Conservation (phyloP, 2,113 vertebrate species). For the Coryphaenoides rupestris region DNA sequence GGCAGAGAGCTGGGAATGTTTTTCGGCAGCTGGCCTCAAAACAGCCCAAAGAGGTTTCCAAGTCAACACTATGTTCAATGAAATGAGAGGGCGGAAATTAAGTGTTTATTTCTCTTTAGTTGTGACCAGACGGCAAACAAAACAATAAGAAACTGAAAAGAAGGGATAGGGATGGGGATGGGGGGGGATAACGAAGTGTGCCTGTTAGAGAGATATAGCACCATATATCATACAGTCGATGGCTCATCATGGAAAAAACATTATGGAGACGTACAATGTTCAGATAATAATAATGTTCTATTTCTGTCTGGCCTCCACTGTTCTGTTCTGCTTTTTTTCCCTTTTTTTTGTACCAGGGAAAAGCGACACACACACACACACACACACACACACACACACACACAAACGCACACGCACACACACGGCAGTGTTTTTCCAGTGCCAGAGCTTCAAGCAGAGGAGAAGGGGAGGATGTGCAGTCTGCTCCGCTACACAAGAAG, state of each 20-base stretch:
- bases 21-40: not conserved
- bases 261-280: constrained; percentile 29
- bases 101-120: no score
- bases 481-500: constrained; percentile 32
- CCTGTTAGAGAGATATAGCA: no score
- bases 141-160: no score
- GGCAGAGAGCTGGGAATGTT: no score
- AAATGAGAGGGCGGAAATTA: no score
- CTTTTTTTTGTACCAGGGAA: constrained; percentile 26
- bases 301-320: constrained; percentile 38
- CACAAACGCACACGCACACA: constrained; percentile 45
- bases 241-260: no score
- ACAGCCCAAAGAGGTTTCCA: not conserved
- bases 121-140: no score
- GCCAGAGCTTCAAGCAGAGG: constrained; percentile 38
- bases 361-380: constrained; percentile 40
- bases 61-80: constrained; percentile 1
- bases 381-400: constrained; percentile 39
- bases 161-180: no score
- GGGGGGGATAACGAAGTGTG: no score
- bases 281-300: constrained; percentile 48
- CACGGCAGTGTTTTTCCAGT: constrained; percentile 63
- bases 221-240: no score
- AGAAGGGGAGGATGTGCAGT: constrained; percentile 32
- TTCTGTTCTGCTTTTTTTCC: constrained; percentile 28